Conservation (phyloP, 2,797 vertebrate species). For the Acrocephalus scirpaceus region DNA sequence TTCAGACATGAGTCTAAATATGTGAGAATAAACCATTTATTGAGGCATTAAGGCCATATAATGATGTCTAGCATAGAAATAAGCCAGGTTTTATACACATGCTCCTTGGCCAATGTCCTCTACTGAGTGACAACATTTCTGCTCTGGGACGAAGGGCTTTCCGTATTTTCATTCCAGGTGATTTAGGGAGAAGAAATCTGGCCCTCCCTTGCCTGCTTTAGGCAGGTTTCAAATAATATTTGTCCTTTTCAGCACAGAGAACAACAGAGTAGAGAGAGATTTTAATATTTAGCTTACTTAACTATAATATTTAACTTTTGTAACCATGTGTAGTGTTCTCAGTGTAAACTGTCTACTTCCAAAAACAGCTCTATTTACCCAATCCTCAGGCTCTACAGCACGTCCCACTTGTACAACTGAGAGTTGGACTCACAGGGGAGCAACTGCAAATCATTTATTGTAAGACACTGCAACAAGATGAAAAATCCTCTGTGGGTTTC, state of each 20-base stretch:
- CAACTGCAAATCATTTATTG: not conserved
- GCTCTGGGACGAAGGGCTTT: not conserved
- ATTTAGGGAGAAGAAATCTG: not conserved
- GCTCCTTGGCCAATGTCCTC: rapidly evolving
- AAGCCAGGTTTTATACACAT: not conserved
- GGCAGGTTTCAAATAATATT: not conserved
- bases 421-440: not conserved
- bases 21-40: not conserved
- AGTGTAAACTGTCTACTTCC: not conserved
- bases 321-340: not conserved
- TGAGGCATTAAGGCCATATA: not conserved
- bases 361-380: not conserved
- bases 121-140: not conserved
- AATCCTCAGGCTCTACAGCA: not conserved
- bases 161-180: not conserved
- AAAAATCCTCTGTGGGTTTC: not conserved
- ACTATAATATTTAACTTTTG: not conserved
- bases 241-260: not conserved
- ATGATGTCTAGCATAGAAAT: not conserved
- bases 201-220: not conserved
- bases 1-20: not conserved
- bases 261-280: not conserved
- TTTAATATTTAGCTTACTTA: not conserved
- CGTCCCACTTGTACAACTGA: not conserved
- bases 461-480: not conserved